phyloP scores from a whole-genome alignment of 2,113 vertebrate species.

The Heteronetta atricapilla region DNA sequence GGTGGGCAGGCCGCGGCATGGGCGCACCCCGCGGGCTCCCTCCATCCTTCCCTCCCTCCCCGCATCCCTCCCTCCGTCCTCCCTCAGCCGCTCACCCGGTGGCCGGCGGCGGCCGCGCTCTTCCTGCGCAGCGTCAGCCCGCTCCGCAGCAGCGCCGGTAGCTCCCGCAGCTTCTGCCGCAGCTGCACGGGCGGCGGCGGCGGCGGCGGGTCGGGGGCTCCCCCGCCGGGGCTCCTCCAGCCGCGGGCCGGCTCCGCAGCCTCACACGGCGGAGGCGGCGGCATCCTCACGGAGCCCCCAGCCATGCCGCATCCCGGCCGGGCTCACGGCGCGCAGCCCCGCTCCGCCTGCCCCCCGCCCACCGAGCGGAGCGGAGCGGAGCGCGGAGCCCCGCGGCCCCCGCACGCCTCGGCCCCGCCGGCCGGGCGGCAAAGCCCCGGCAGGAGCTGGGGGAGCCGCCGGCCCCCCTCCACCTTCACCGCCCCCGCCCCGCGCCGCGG shows the following conservation, averaged over 20 bases:
- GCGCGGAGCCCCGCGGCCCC: background rate
- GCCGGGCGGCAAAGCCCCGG: background rate
- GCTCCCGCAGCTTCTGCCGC: constrained; percentile 91
- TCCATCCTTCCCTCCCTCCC: too few species aligned
- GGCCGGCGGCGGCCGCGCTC: constrained; percentile 59
- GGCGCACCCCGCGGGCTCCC: background rate
- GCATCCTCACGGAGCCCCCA: constrained; percentile 76
- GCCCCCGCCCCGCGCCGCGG: background rate
- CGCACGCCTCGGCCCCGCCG: background rate
- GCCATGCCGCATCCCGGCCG: constrained; percentile 72
- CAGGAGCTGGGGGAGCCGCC: constrained; percentile 70
- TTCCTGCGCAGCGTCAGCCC: constrained; percentile 94
- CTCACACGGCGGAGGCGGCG: constrained; percentile 52
- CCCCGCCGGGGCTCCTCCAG: constrained; percentile 81
- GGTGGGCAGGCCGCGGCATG: too few species aligned
- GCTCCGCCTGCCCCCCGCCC: background rate
- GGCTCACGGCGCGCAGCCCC: background rate
- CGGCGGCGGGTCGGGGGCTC: constrained; percentile 64
- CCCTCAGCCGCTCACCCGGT: constrained; percentile 57
- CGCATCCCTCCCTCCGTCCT: too few species aligned
- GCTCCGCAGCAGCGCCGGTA: constrained; percentile 91
- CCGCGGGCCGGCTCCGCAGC: constrained; percentile 82
- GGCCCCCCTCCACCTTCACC: background rate
- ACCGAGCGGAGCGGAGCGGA: too few species aligned
- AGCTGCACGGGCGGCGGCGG: constrained; percentile 80